Evolutionary conservation across 2,888 invertebrate genomes (phyloP), one percentile per base, ranked within the genome.

Genomic region (Lasioglossum malachurum): DNA sequence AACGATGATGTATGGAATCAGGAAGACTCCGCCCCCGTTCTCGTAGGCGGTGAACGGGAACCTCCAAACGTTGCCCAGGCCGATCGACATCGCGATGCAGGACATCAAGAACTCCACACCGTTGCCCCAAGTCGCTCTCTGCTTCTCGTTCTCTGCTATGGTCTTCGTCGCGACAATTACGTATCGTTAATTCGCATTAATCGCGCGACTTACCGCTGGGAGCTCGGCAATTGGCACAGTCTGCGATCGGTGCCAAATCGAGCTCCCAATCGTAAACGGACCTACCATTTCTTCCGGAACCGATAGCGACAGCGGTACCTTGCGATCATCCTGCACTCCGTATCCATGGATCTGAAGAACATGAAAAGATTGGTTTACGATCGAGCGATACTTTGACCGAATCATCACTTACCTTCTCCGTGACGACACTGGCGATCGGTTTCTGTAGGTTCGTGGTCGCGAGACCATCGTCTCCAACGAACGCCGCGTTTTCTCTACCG

Each of bases 11-110:
- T 97, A 97, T 0, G 97, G 97, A 82, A 97, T 97, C 49, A 97
- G 95, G 91, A 97, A 97, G 0, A 97, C 97, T 2, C 97, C 97
- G 0, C 97, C 97, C 0, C 97, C 97, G 93, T 97, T 97, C 91
- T 97, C 96, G 91, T 97, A 96, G 0, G 97, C 97, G 3, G 96
- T 96, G 93, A 96, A 97, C 1, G 97, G 97, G 93, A 97, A 97
- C 78, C 97, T 95, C 97, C 97, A 97, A 41, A 97, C 96, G 91
- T 97, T 97, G 71, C 97, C 97, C 71, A 97, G 94, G 0, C 97
- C 97, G 19, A 97, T 97, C 0, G 97, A 97, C 96, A 97, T 96
- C 31, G 96, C 96, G 82, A 96, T 96, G 90, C 96, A 96, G n/a
- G 97, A 97, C 95, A 97, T 96, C 2, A 97, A 95, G 91, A 97